Conservation (phyloP, 2,113 vertebrate genomes). For the Malurus melanocephalus region DNA sequence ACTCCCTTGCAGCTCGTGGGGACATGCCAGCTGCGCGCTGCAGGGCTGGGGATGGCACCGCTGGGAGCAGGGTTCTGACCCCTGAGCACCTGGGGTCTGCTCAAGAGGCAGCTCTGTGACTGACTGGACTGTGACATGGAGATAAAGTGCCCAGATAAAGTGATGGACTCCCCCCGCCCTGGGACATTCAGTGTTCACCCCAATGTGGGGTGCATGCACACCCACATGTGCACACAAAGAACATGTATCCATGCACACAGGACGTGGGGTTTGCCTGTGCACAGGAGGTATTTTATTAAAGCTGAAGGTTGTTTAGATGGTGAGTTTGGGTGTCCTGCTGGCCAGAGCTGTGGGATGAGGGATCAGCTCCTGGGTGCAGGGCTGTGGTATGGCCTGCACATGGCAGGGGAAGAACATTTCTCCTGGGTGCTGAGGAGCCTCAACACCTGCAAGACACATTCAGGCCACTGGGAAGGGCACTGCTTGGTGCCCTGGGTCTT, state of each 20-base stretch:
- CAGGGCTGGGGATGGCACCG: background rate
- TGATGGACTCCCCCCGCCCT: background rate
- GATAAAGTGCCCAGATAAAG: background rate
- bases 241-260: fast-evolving
- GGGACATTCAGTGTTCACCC: fast-evolving
- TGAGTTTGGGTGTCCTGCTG: fast-evolving
- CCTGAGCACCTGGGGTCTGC: background rate
- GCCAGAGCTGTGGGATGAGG: fast-evolving
- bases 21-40: fast-evolving
- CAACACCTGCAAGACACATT: fast-evolving
- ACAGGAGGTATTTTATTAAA: conserved; percentile 33
- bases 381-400: fast-evolving
- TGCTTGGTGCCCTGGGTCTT: fast-evolving
- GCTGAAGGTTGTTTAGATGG: background rate
- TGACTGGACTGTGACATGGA: background rate
- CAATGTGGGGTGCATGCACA: fast-evolving
- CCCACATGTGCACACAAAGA: fast-evolving
- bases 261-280: background rate
- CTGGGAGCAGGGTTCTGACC: background rate
- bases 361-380: fast-evolving
- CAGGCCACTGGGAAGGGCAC: background rate
- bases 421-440: background rate
- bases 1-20: background rate
- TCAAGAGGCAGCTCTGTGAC: background rate
- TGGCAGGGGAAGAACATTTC: background rate